Percentiles rank a stretch among this genome's conserved stretches.
phyloP scores from a whole-genome alignment of 2,797 vertebrate genomes.

The Prionace glauca region DNA sequence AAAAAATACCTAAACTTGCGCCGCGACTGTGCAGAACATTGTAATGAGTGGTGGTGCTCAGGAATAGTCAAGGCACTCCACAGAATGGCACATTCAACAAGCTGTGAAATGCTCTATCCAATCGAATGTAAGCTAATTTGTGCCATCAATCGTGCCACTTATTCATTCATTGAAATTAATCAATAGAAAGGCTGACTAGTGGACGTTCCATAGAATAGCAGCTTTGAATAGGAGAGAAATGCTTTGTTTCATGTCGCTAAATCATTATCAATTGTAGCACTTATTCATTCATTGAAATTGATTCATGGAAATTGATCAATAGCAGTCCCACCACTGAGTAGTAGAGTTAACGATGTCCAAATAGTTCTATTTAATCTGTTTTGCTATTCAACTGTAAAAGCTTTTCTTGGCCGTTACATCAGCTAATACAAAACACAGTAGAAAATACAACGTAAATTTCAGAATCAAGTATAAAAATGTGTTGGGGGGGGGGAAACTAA shows the following conservation, averaged over 20 bases:
- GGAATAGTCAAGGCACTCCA: background rate
- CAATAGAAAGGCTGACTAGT: conserved; percentile 17
- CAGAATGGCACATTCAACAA: conserved; percentile 19
- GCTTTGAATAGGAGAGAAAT: background rate
- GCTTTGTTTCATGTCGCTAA: conserved; percentile 26
- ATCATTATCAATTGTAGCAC: conserved; percentile 9
- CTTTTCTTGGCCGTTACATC: background rate
- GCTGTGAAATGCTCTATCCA: conserved; percentile 30
- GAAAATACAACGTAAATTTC: background rate
- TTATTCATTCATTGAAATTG: background rate
- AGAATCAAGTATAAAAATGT: background rate
- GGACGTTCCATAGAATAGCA: background rate
- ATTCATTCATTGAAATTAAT: conserved; percentile 32
- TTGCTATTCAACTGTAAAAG: background rate
- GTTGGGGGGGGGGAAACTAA: background rate
- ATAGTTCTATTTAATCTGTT: background rate
- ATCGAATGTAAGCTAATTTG: conserved; percentile 26
- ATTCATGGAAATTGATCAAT: conserved; percentile 24
- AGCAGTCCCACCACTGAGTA: background rate
- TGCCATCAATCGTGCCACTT: conserved; percentile 32
- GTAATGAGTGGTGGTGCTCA: background rate
- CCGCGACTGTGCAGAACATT: background rate
- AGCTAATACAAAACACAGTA: background rate
- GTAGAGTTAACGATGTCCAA: background rate
- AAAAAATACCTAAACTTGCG: background rate